Evolutionary conservation across 2,888 invertebrate genomes (phyloP).

Genomic region (Drosophila cognata): DNA sequence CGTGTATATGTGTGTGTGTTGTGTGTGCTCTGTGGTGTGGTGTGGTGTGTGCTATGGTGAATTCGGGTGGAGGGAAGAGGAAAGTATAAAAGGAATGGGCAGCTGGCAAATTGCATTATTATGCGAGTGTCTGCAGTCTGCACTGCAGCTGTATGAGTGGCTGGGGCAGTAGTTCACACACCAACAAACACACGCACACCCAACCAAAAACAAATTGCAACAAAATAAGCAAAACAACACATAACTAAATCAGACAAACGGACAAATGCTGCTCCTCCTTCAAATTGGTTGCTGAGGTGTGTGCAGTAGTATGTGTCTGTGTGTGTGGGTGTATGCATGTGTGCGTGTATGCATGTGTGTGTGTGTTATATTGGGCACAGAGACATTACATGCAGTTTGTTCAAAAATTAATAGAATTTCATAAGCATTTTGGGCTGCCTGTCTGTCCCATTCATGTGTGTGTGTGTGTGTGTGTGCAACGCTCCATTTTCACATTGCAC

Average conservation of each 20-base stretch:
- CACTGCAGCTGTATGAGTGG: conserved; percentile 63
- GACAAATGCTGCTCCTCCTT: conserved; percentile 12
- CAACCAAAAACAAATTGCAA: conserved; percentile 49
- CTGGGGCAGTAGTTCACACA: conserved; percentile 20
- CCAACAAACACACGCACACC: neutral
- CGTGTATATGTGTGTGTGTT: conserved; percentile 20
- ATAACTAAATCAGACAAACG: conserved; percentile 59
- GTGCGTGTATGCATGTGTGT: neutral
- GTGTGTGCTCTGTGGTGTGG: conserved; percentile 15
- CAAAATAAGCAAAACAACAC: conserved; percentile 62
- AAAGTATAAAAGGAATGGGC: conserved; percentile 42
- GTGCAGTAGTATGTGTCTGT: neutral
- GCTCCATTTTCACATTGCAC: conserved; percentile 39
- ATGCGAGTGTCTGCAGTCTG: conserved; percentile 84
- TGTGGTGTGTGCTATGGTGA: conserved; percentile 14
- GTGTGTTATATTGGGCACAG: conserved; percentile 16
- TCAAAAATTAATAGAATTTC: conserved; percentile 84
- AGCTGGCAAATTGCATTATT: conserved; percentile 83
- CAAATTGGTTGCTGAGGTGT: neutral
- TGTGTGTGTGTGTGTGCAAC: conserved; percentile 38
- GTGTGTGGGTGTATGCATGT: neutral
- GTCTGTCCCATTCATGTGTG: conserved; percentile 45
- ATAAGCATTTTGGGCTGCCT: conserved; percentile 64
- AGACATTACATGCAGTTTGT: conserved; percentile 78
- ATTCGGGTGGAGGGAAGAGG: conserved; percentile 5